Percentiles rank a stretch among this genome's conserved stretches.
phyloP scores from a whole-genome alignment of 2,888 invertebrate genomes.

The Noctua janthina region DNA sequence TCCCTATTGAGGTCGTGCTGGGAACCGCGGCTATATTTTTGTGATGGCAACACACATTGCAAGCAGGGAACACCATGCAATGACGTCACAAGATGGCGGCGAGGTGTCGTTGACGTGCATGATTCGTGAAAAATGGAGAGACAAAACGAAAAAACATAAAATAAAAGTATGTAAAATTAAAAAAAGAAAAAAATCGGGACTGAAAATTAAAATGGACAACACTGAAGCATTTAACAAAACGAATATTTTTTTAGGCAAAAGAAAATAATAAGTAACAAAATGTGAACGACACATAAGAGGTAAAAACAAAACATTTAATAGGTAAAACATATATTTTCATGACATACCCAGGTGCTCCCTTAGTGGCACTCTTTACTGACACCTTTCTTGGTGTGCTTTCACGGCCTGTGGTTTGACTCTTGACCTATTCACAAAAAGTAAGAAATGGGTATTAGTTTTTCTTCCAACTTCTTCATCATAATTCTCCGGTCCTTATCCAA shows the following conservation, averaged over 20 bases:
- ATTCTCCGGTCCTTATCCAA: background rate
- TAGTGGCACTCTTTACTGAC: conserved; percentile 90
- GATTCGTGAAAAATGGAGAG: conserved; percentile 72
- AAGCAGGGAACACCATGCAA: conserved; percentile 84
- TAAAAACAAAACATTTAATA: conserved; percentile 5
- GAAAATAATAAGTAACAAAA: background rate
- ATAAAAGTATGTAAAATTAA: conserved; percentile 62
- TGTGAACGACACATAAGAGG: conserved; percentile 15
- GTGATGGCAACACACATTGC: conserved; percentile 71
- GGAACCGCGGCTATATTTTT: conserved; percentile 91
- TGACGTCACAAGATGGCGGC: conserved; percentile 86
- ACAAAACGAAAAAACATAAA: conserved; percentile 71
- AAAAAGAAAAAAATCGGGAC: conserved; percentile 4
- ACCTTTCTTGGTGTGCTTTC: conserved; percentile 91
- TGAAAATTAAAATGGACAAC: conserved; percentile 10
- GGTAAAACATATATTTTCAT: background rate
- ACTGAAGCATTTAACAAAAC: conserved; percentile 29
- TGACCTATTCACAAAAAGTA: conserved; percentile 87
- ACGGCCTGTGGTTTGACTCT: conserved; percentile 85
- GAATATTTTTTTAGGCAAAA: conserved; percentile 10
- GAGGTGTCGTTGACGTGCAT: conserved; percentile 74
- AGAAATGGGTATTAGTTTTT: background rate
- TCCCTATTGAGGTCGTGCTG: conserved; percentile 93
- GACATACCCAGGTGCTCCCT: conserved; percentile 88
- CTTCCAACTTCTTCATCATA: background rate